A percentile compares a stretch with the other conserved stretches of the same genome.
These are phyloP conservation scores for Mus caroli DNA, from an alignment of 2,797 vertebrate species.

Conservation along the genomic window DNA sequence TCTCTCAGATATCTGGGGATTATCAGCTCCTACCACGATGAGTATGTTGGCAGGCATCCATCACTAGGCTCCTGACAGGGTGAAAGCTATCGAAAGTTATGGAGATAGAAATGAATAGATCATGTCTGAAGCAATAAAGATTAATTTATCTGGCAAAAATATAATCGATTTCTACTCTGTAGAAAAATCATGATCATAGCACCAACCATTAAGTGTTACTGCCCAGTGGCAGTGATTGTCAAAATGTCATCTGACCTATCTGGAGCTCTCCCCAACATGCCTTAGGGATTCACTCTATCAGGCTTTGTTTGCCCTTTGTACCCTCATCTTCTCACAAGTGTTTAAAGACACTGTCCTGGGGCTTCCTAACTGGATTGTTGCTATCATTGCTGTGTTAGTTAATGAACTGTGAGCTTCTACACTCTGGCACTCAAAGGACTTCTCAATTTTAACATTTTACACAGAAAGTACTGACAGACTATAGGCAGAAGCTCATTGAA, in stretches of 20 bases:
- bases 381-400: rapidly evolving
- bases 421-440: background rate
- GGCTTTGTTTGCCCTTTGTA: background rate
- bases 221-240: background rate
- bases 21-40: background rate
- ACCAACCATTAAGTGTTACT: background rate
- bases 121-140: background rate
- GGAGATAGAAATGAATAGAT: constrained; percentile 26
- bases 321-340: background rate
- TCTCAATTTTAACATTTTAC: background rate
- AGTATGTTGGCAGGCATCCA: background rate
- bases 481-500: background rate
- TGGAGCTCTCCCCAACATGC: background rate
- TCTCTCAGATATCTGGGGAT: background rate
- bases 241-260: background rate
- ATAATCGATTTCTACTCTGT: background rate
- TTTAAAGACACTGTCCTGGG: background rate
- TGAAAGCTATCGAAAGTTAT: background rate
- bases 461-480: background rate
- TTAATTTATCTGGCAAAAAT: background rate
- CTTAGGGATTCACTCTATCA: background rate
- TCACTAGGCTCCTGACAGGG: background rate
- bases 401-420: background rate
- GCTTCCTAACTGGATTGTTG: rapidly evolving
- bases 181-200: background rate